Evolutionary conservation across 2,797 vertebrate species (phyloP).

Genomic region (Eurystomus glaucurus): DNA sequence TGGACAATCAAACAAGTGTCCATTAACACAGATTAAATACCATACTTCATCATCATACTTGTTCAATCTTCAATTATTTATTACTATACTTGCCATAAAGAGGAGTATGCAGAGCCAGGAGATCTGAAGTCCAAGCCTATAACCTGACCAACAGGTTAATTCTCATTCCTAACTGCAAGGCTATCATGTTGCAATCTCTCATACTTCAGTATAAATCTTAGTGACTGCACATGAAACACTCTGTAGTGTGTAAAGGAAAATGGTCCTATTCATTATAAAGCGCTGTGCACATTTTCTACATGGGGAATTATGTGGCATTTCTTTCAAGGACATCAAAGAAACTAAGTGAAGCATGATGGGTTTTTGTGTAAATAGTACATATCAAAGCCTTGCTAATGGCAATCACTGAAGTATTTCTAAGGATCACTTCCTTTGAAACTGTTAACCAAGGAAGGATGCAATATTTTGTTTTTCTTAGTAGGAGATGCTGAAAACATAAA

Average conservation of each 20-base stretch:
- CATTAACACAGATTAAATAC: not conserved
- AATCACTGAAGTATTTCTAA: constrained; percentile 35
- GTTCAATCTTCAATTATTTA: not conserved
- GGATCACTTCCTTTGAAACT: constrained; percentile 36
- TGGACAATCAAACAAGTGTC: rapidly evolving
- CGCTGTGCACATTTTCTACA: not conserved
- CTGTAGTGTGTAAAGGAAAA: not conserved
- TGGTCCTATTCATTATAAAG: not conserved
- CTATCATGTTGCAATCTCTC: not conserved
- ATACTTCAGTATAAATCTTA: not conserved
- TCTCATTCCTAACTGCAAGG: not conserved
- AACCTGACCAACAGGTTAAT: not conserved
- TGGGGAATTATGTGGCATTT: constrained; percentile 12
- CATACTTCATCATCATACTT: rapidly evolving
- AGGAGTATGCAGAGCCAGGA: not conserved
- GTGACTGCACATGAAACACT: not conserved
- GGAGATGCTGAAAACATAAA: not conserved
- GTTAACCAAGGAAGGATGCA: not conserved
- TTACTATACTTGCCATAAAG: not conserved
- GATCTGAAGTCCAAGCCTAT: not conserved
- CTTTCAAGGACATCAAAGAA: constrained; percentile 56
- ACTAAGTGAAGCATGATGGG: constrained; percentile 1
- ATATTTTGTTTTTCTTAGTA: not conserved
- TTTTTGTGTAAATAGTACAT: not conserved
- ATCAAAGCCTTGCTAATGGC: constrained; percentile 31